These are phyloP conservation scores for Dipodomys ordii DNA, from an alignment of 2,113 vertebrate genomes.

Conservation along the genomic window DNA sequence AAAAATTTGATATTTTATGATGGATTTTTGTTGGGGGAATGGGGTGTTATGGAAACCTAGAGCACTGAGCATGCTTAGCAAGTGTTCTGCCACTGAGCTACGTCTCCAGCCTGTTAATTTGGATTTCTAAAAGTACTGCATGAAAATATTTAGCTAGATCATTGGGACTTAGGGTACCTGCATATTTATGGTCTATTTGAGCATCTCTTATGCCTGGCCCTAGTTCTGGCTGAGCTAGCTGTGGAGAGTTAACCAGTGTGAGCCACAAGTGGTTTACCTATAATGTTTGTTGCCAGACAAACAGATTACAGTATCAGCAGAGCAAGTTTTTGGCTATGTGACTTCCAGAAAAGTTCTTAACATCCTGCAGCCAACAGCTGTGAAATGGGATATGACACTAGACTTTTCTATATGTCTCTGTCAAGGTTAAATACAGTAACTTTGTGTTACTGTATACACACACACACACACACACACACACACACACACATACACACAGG, in stretches of 20 bases:
- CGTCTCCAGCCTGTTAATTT: not conserved
- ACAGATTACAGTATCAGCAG: not conserved
- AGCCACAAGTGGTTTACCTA: not conserved
- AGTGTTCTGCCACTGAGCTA: not conserved
- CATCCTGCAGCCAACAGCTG: not conserved
- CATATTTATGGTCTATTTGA: not conserved
- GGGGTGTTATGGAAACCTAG: not conserved
- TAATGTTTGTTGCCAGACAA: not conserved
- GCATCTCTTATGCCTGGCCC: not conserved
- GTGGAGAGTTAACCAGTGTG: not conserved
- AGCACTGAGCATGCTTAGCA: not conserved
- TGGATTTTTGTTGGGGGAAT: not conserved
- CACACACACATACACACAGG: no score
- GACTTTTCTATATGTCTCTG: not conserved
- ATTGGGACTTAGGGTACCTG: not conserved
- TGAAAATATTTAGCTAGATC: not conserved
- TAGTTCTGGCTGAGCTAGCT: not conserved
- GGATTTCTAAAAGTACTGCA: not conserved
- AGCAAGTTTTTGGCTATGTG: not conserved
- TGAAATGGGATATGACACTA: not conserved
- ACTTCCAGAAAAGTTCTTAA: not conserved
- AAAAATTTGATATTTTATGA: not conserved
- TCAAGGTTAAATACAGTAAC: not conserved
- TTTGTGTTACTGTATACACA: no score
- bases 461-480: no score